A percentile compares a stretch with the other conserved stretches of the same genome.
These are phyloP conservation scores for Glomeris maerens DNA, from an alignment of 1,140 invertebrate species.

Conservation along the genomic window DNA sequence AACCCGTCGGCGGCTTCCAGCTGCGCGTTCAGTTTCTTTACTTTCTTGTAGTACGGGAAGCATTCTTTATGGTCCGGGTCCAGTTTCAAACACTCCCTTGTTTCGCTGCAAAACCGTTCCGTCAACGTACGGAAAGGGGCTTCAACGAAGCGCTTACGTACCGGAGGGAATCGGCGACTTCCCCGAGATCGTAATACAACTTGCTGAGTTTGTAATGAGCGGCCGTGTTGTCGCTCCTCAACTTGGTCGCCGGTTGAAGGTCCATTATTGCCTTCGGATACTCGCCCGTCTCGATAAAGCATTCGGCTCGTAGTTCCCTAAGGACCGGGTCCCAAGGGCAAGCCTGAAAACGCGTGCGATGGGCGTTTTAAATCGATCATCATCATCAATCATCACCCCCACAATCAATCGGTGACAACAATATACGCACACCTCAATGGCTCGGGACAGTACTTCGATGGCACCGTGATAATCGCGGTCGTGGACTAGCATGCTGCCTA, in stretches of 20 bases:
- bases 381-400: too few relatives aligned
- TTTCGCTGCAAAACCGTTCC: slow-evolving; percentile 47
- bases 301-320: slow-evolving; percentile 70
- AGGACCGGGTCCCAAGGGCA: slow-evolving; percentile 78
- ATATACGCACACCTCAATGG: slow-evolving; percentile 49
- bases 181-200: slow-evolving; percentile 77
- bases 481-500: slow-evolving; percentile 49
- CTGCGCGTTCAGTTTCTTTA: slow-evolving; percentile 88
- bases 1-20: slow-evolving; percentile 55
- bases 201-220: slow-evolving; percentile 69
- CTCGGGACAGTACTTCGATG: slow-evolving; percentile 48
- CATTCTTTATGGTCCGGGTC: slow-evolving; percentile 96
- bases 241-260: slow-evolving; percentile 72
- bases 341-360: slow-evolving; percentile 26
- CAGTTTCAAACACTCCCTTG: slow-evolving; percentile 91
- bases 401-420: too few relatives aligned
- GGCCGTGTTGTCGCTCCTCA: slow-evolving; percentile 78
- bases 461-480: slow-evolving; percentile 53
- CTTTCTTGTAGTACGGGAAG: slow-evolving; percentile 90
- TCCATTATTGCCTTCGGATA: slow-evolving; percentile 76
- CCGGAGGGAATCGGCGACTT: slow-evolving; percentile 78
- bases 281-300: slow-evolving; percentile 65
- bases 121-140: not conserved
- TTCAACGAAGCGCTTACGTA: slow-evolving; percentile 31
- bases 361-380: not conserved